phyloP scores from a whole-genome alignment of 2,113 vertebrate species.

The Oxyruncus cristatus region DNA sequence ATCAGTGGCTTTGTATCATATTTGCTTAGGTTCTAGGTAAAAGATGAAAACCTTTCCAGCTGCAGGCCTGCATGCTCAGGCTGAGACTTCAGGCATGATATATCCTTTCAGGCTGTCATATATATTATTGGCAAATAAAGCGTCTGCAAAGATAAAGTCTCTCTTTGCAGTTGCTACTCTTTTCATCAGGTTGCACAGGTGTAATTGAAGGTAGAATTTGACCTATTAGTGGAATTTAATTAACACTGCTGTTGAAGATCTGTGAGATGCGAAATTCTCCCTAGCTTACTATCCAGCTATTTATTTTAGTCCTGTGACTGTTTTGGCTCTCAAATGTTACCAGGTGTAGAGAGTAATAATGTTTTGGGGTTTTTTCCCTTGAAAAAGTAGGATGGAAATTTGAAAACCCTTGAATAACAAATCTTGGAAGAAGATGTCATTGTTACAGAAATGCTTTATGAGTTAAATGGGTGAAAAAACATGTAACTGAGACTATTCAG shows the following conservation, averaged over 20 bases:
- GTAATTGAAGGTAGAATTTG: neutral
- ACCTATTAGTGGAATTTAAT: neutral
- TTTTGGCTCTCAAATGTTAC: neutral
- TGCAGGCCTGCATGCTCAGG: neutral
- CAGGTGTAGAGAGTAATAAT: neutral
- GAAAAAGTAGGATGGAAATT: neutral
- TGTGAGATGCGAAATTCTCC: neutral
- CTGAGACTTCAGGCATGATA: neutral
- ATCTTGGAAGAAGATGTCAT: neutral
- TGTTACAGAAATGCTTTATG: neutral
- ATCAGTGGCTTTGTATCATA: neutral
- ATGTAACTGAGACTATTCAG: neutral
- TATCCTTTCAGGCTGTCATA: neutral
- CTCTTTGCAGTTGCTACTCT: neutral
- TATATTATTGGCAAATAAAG: neutral
- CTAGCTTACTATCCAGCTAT: neutral
- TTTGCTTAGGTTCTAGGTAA: neutral
- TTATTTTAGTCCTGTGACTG: neutral
- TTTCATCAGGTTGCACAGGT: neutral
- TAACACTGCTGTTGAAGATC: neutral
- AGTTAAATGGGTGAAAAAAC: neutral
- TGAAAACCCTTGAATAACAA: neutral
- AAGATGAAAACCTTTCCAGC: neutral
- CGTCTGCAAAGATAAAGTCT: neutral
- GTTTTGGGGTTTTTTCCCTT: neutral